A percentile compares a stretch with the other conserved stretches of the same genome.
Conservation (phyloP, 1,140 invertebrate species). For the Cydia strobilella region DNA sequence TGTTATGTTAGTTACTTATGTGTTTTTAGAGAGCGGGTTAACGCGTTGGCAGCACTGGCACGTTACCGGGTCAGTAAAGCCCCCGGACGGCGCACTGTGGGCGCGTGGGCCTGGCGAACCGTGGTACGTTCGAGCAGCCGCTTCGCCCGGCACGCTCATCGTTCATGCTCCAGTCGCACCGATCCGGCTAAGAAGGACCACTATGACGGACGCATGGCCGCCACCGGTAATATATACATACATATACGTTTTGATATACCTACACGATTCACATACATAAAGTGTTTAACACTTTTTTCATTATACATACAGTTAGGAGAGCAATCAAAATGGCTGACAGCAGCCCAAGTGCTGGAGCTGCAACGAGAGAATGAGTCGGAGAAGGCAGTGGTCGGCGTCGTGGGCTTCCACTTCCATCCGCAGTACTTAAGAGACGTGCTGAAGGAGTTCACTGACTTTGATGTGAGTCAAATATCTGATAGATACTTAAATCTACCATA, state of each 20-base stretch:
- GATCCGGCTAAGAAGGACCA: conserved; percentile 45
- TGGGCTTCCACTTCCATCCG: conserved; percentile 68
- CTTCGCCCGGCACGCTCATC: conserved; percentile 47
- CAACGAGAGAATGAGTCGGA: conserved; percentile 28
- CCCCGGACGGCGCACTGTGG: conserved; percentile 55
- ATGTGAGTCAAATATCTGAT: conserved; percentile 45
- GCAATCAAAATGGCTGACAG: conserved; percentile 61
- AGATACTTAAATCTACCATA: too few species aligned
- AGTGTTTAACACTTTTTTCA: too few species aligned
- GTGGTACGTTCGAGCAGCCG: conserved; percentile 63
- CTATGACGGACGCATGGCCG: conserved; percentile 38
- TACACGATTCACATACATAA: too few species aligned
- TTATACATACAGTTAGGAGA: conserved; percentile 40
- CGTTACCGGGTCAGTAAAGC: conserved; percentile 55
- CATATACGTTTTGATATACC: too few species aligned
- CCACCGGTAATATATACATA: conserved; percentile 42
- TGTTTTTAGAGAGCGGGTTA: conserved; percentile 60
- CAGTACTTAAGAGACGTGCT: conserved; percentile 60
- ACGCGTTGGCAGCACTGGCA: conserved; percentile 65
- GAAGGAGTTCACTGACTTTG: conserved; percentile 56
- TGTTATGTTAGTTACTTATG: not conserved
- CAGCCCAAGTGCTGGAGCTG: conserved; percentile 51
- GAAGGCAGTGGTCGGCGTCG: conserved; percentile 61
- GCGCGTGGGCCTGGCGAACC: conserved; percentile 57
- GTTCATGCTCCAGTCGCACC: conserved; percentile 65